These are phyloP conservation scores for Drosophila koepferae DNA, from an alignment of 2,888 invertebrate genomes.

Conservation along the genomic window DNA sequence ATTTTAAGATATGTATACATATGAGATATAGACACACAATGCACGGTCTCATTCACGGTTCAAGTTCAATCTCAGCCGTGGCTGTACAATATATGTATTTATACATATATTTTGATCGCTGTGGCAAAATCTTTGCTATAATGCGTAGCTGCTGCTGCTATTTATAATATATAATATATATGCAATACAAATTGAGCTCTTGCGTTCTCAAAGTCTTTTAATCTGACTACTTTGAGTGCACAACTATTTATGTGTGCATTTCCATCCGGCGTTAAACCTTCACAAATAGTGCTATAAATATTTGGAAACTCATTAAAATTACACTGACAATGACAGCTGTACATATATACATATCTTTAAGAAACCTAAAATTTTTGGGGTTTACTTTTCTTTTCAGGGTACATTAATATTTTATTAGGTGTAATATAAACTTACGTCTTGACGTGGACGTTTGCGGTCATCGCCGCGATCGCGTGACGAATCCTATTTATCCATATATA, in stretches of 20 bases:
- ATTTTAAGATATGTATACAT: conserved; percentile 33
- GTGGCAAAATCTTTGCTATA: conserved; percentile 56
- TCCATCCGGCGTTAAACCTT: conserved; percentile 74
- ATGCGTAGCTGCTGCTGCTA: conserved; percentile 49
- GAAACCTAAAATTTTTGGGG: conserved; percentile 45
- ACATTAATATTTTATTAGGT: conserved; percentile 25
- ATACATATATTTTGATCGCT: conserved; percentile 35
- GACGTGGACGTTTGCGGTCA: conserved; percentile 83
- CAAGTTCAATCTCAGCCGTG: conserved; percentile 36
- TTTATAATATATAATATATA: conserved; percentile 49
- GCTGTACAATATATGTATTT: conserved; percentile 29
- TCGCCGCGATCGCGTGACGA: conserved; percentile 83
- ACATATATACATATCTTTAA: conserved; percentile 24
- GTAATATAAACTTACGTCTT: conserved; percentile 83
- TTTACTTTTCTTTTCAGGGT: conserved; percentile 10
- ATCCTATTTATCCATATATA: conserved; percentile 59
- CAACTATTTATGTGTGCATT: conserved; percentile 35
- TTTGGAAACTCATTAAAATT: conserved; percentile 78
- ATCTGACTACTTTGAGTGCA: conserved; percentile 69
- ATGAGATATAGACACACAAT: conserved; percentile 44
- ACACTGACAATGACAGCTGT: conserved; percentile 49
- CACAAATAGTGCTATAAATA: conserved; percentile 76
- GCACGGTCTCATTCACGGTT: conserved; percentile 39
- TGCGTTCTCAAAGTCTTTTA: conserved; percentile 60
- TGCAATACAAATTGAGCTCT: conserved; percentile 44